Evolutionary conservation across 2,797 vertebrate species (phyloP).

Genomic region (Gambelia wislizenii): DNA sequence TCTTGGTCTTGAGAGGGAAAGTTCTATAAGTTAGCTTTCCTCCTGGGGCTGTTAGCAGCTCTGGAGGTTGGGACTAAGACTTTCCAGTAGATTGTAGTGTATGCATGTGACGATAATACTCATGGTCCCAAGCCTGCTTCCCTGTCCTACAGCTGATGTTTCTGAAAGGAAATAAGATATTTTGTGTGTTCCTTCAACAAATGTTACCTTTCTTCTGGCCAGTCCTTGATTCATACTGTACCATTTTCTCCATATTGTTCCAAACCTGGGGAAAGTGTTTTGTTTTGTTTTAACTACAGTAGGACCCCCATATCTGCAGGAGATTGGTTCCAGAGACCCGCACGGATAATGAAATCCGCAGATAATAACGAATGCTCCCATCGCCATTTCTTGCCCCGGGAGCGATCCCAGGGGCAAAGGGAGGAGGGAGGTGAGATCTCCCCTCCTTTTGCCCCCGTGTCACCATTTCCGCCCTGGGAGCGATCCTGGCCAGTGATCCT

Average conservation of each 20-base stretch:
- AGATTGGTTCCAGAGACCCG: too few species aligned
- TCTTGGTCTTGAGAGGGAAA: not conserved
- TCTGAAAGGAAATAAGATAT: not conserved
- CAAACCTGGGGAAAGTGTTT: not conserved
- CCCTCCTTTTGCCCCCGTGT: too few species aligned
- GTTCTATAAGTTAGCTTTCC: too few species aligned
- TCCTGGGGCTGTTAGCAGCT: not conserved
- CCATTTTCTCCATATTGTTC: not conserved
- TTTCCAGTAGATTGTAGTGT: not conserved
- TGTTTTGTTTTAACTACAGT: not conserved
- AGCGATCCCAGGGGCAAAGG: too few species aligned
- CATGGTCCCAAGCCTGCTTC: not conserved
- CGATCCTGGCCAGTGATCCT: too few species aligned
- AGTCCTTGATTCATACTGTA: not conserved
- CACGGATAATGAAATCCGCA: too few species aligned
- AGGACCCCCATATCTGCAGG: too few species aligned
- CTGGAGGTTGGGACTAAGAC: not conserved
- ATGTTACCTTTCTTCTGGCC: not conserved
- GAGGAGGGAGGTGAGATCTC: too few species aligned
- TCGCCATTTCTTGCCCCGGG: too few species aligned
- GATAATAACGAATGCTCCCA: too few species aligned
- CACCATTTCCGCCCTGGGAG: too few species aligned
- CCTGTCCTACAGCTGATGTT: not conserved
- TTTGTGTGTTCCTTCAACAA: not conserved
- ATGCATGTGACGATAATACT: not conserved